Base-by-base conservation (phyloP, 2,797 vertebrate species). In the Trematomus bernacchii region DNA sequence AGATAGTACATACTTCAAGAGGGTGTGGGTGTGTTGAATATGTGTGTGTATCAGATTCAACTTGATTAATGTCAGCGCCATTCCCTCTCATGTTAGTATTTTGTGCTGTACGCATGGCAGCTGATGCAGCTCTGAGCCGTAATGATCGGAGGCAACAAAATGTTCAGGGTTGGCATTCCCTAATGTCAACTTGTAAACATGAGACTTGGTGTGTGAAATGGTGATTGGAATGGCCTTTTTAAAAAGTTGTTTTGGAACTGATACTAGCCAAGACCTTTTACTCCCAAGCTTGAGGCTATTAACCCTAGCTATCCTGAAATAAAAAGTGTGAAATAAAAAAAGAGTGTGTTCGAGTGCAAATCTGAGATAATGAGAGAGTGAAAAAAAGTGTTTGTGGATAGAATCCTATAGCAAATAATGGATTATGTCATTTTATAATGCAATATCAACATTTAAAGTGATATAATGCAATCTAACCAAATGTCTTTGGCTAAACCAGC, bases 121-220 rank as follows among this genome's bases (percentile, higher is more conserved):
- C 18, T 71, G 30, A 72, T 64, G 27, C 59, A 47, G 42, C 48
- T 33, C 33, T 21, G 30, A 44, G 62, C 21, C n/a, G 47, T 47
- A 42, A 23, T 71, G 57, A 70, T 18, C n/a, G 30, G 23, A 48
- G 19, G 42, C 30, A 50, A 46, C 11, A 65, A 51, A 21, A 33
- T 43, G 40, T 65, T 76, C 43, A 54, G 48, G 37, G 23, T 23
- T 68, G 37, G 27, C 30, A 52, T 57, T 40, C 47, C 14, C 44
- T 55, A 71, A 60, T 77, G 43, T 64, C 57, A 73, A 13, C 19
- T n/a, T 54, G n/a, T 52, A 57, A 75, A 68, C 55, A 64, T 37
- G 10, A 11, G 70, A 37, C 60, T 19, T 62, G 44, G 46, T 57
- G 19, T 66, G 50, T 42, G 53, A 70, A 62, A 75, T 46, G 40